Evolutionary conservation across 2,113 vertebrate genomes (phyloP).

Genomic region (Zeus faber): DNA sequence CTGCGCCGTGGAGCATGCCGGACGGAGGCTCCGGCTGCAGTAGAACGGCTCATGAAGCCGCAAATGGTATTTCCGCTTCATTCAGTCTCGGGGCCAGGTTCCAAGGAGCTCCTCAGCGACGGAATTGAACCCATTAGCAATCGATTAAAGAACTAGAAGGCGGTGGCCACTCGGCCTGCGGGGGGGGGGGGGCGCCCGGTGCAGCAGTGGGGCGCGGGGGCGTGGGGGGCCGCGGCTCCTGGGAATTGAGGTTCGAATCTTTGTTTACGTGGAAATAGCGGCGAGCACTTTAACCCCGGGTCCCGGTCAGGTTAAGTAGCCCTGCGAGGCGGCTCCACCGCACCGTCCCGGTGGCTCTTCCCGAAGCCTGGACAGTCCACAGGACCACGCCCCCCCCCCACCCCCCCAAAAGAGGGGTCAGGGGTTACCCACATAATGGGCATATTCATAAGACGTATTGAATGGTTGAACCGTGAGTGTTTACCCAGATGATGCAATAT

Average conservation of each 20-base stretch:
- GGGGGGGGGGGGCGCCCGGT: slow-evolving; percentile 47
- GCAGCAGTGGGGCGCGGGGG: slow-evolving; percentile 19
- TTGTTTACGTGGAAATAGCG: slow-evolving; percentile 68
- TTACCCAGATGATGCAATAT: slow-evolving; percentile 64
- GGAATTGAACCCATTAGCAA: slow-evolving; percentile 80
- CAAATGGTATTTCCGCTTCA: slow-evolving; percentile 80
- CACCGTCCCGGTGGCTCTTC: slow-evolving; percentile 27
- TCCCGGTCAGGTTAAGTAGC: slow-evolving; percentile 42
- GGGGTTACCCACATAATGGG: slow-evolving; percentile 38
- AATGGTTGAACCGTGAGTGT: slow-evolving; percentile 40
- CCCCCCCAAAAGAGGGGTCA: slow-evolving; percentile 23
- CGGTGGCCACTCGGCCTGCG: slow-evolving; percentile 61
- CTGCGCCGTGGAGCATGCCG: slow-evolving; percentile 72
- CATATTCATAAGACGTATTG: slow-evolving; percentile 59
- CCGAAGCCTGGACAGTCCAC: slow-evolving; percentile 23
- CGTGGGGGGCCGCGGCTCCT: slow-evolving; percentile 15
- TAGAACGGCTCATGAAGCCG: slow-evolving; percentile 80
- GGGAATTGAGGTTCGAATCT: slow-evolving; percentile 58
- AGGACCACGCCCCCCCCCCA: slow-evolving; percentile 39
- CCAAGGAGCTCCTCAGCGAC: slow-evolving; percentile 73
- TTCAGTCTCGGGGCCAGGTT: slow-evolving; percentile 77
- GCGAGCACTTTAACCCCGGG: slow-evolving; percentile 45
- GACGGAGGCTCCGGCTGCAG: slow-evolving; percentile 75
- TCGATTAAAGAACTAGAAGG: slow-evolving; percentile 81
- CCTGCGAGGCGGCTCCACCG: slow-evolving; percentile 31